These are phyloP conservation scores for Pangasius djambal DNA, from an alignment of 2,797 vertebrate species.

Conservation along the genomic window DNA sequence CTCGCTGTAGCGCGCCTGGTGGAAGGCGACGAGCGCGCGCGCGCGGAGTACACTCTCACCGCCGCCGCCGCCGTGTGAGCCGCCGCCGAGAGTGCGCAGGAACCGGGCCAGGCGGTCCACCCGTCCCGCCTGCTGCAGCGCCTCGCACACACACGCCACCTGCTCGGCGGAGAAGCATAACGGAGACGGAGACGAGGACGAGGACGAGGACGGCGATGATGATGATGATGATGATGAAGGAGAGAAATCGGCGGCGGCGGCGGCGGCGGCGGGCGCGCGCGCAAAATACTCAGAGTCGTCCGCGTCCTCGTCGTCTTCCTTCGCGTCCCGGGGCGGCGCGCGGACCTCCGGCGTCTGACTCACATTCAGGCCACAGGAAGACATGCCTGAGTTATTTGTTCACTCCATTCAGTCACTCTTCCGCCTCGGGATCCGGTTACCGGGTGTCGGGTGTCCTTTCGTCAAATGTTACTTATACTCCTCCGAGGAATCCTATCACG, in stretches of 20 bases:
- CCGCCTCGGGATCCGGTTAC: conserved; percentile 92
- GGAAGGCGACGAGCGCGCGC: conserved; percentile 94
- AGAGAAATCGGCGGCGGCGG: neutral
- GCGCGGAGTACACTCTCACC: conserved; percentile 97
- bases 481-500: conserved; percentile 81
- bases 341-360: conserved; percentile 74
- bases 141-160: conserved; percentile 97
- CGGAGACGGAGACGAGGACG: neutral
- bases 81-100: conserved; percentile 93
- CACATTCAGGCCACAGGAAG: conserved; percentile 76
- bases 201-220: neutral
- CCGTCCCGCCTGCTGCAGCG: conserved; percentile 95
- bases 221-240: conserved; percentile 9
- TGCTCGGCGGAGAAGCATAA: conserved; percentile 90
- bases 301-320: conserved; percentile 56
- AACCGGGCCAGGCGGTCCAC: conserved; percentile 96
- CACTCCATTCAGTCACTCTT: conserved; percentile 69
- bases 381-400: conserved; percentile 72
- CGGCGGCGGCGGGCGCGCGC: neutral
- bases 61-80: conserved; percentile 63
- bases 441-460: conserved; percentile 88
- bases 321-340: conserved; percentile 82
- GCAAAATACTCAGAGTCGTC: conserved; percentile 17
- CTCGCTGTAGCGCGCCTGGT: conserved; percentile 93
- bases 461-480: conserved; percentile 83